These are phyloP conservation scores for Oceanodroma tethys DNA, from an alignment of 2,113 vertebrate genomes.

Conservation along the genomic window DNA sequence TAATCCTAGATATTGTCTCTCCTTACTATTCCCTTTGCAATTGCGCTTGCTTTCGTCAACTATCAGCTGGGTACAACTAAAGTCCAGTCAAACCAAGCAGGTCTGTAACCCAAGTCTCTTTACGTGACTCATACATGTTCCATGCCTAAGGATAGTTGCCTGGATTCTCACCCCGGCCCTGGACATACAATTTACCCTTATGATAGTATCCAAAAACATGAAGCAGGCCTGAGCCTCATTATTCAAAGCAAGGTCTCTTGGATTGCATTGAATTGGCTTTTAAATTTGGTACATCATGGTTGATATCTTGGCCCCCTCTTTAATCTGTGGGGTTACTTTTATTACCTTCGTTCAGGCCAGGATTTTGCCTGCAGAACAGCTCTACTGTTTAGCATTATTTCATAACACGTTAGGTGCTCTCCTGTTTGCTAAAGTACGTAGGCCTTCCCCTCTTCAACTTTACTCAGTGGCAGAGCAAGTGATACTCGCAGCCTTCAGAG, in stretches of 20 bases:
- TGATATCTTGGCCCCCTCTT: background rate
- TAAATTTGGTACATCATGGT: background rate
- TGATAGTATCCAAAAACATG: background rate
- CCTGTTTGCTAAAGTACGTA: background rate
- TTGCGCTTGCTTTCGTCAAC: background rate
- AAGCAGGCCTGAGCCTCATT: background rate
- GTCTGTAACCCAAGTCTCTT: background rate
- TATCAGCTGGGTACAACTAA: background rate
- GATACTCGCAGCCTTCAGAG: background rate
- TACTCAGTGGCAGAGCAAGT: background rate
- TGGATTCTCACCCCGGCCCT: background rate
- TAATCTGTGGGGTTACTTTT: background rate
- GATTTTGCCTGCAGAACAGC: background rate
- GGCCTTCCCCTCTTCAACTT: background rate
- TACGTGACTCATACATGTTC: background rate
- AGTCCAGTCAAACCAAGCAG: background rate
- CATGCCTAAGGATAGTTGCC: background rate
- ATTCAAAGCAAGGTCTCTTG: background rate
- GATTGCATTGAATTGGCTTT: background rate
- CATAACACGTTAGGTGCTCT: background rate
- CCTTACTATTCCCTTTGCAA: background rate
- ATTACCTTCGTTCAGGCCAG: background rate
- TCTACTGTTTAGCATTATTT: background rate
- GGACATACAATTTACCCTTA: background rate
- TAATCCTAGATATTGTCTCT: background rate